These are phyloP conservation scores for Lordiphosa fenestrarum DNA, from an alignment of 2,888 invertebrate genomes.

Conservation along the genomic window DNA sequence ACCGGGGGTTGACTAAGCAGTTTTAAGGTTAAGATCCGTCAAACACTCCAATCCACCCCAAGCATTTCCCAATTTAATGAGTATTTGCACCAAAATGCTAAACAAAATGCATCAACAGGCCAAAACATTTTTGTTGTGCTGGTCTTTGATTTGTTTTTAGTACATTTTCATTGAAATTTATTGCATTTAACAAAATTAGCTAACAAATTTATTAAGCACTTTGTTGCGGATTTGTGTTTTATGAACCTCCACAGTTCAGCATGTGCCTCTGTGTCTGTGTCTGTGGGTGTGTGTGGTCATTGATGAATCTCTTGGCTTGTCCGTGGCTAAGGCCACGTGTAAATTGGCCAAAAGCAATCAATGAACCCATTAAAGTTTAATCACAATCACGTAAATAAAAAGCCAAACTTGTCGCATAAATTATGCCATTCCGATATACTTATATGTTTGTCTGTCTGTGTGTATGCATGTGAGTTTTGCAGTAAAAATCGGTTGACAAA, in stretches of 20 bases:
- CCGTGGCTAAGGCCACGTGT: slow-evolving; percentile 51
- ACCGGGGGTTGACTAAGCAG: no score
- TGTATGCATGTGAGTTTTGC: no score
- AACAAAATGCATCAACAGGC: slow-evolving; percentile 15
- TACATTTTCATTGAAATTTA: slow-evolving; percentile 74
- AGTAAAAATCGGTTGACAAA: slow-evolving; percentile 35
- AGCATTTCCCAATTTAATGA: not conserved
- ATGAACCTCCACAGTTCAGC: slow-evolving; percentile 18
- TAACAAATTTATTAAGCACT: slow-evolving; percentile 75
- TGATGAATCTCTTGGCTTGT: slow-evolving; percentile 51
- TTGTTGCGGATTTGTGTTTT: slow-evolving; percentile 33
- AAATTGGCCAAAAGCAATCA: slow-evolving; percentile 55
- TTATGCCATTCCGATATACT: slow-evolving; percentile 51
- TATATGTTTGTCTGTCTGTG: no score
- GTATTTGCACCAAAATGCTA: slow-evolving; percentile 1
- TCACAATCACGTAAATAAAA: slow-evolving; percentile 70
- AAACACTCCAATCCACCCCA: no score
- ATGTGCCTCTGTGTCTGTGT: not conserved
- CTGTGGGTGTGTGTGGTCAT: slow-evolving; percentile 31
- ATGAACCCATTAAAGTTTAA: slow-evolving; percentile 72
- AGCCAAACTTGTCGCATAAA: slow-evolving; percentile 71
- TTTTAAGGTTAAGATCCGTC: no score
- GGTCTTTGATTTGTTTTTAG: slow-evolving; percentile 51
- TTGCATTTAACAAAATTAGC: slow-evolving; percentile 75
- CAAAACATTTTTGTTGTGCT: slow-evolving; percentile 29